phyloP scores from a whole-genome alignment of 2,797 vertebrate species.

The Brachyalestes nurse region DNA sequence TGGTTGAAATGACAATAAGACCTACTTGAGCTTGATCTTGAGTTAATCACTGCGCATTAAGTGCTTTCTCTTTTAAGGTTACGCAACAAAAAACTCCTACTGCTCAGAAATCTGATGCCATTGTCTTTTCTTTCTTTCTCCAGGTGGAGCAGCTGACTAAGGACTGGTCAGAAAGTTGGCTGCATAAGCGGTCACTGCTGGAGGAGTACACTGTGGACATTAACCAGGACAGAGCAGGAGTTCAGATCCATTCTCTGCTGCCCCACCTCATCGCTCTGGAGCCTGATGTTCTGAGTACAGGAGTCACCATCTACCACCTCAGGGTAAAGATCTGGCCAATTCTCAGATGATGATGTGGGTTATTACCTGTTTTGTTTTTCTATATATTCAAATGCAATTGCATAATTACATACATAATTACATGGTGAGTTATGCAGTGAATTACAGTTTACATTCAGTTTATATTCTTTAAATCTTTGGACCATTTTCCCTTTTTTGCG shows the following conservation, averaged over 20 bases:
- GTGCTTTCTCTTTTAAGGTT: not conserved
- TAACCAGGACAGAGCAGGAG: conserved; percentile 86
- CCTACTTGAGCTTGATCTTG: too few relatives aligned
- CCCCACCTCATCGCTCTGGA: conserved; percentile 92
- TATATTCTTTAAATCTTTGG: too few relatives aligned
- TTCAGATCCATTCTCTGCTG: conserved; percentile 87
- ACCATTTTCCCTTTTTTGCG: too few relatives aligned
- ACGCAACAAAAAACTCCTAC: not conserved
- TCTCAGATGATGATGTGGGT: not conserved
- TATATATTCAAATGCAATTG: not conserved
- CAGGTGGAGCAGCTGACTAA: conserved; percentile 93
- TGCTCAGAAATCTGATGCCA: too few relatives aligned
- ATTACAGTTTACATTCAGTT: not conserved
- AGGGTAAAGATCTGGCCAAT: conserved; percentile 76
- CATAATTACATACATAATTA: not conserved
- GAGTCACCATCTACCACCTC: conserved; percentile 93
- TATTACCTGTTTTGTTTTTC: not conserved
- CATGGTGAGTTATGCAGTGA: not conserved
- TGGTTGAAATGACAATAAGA: too few relatives aligned
- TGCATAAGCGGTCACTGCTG: conserved; percentile 87
- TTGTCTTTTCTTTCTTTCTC: not conserved
- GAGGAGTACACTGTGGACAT: conserved; percentile 93
- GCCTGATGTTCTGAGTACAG: conserved; percentile 92
- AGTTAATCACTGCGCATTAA: not conserved
- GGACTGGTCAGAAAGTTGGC: conserved; percentile 92